Evolutionary conservation across 2,888 invertebrate species (phyloP).

Genomic region (Pandemis heparana): DNA sequence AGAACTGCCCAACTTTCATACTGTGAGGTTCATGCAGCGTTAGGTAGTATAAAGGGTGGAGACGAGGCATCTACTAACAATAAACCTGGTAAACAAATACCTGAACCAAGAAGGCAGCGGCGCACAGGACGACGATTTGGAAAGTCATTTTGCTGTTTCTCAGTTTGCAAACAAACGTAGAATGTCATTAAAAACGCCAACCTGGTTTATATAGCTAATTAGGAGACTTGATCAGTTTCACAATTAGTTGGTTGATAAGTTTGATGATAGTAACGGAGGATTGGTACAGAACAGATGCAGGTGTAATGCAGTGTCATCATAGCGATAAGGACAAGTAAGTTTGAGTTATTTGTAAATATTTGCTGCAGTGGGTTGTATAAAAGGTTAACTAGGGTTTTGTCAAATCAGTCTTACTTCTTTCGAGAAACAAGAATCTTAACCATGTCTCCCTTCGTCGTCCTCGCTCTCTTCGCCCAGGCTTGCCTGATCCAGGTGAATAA

Average conservation of each 20-base stretch:
- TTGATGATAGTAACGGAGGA: background rate
- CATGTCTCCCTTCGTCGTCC: slow-evolving; percentile 25
- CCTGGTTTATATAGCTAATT: background rate
- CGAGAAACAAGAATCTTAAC: slow-evolving; percentile 4
- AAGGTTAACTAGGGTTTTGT: background rate
- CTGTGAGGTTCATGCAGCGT: too few relatives aligned
- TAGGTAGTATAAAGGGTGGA: too few relatives aligned
- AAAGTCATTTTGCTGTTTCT: slow-evolving; percentile 16
- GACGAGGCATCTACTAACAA: too few relatives aligned
- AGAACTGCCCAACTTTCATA: too few relatives aligned
- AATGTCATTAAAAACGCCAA: background rate
- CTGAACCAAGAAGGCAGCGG: slow-evolving; percentile 26
- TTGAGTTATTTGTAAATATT: background rate
- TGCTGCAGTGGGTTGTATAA: slow-evolving; percentile 3
- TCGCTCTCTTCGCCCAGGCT: slow-evolving; percentile 22
- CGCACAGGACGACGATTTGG: slow-evolving; percentile 18
- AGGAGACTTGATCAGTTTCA: background rate
- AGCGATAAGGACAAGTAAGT: background rate
- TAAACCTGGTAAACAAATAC: background rate
- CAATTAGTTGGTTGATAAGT: background rate
- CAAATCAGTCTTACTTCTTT: slow-evolving; percentile 8
- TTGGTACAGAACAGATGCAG: background rate
- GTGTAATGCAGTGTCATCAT: background rate
- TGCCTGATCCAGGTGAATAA: slow-evolving; percentile 32
- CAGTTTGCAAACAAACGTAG: background rate